Evolutionary conservation across 2,113 vertebrate genomes (phyloP), one percentile per base, ranked within the genome.

Genomic region (Scortum barcoo): DNA sequence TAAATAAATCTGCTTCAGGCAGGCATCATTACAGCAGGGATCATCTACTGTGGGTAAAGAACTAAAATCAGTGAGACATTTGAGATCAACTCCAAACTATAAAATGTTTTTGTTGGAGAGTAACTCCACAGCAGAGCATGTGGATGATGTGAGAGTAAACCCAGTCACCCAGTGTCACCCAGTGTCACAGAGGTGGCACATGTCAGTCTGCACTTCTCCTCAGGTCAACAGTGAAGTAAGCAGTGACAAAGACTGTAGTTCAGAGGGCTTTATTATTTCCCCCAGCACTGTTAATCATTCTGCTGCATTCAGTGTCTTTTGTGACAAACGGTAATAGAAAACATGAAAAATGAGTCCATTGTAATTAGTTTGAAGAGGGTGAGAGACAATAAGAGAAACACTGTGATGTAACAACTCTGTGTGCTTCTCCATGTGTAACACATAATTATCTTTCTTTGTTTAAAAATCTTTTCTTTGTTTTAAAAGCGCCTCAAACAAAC

Each of bases 221-320:
- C 30, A 14, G 46, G 28, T 12, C 30, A 30, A 57, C 38, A 28
- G n/a, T 13, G n/a, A 57, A 44, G 69, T 30, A 42, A 30, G 26
- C 33, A 19, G 51, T 26, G 51, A 42, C 3, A 5, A 0, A 42
- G 11, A 58, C 36, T 46, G 38, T 26, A 13, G 57, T 12, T 28
- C 71, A 73, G 26, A 50, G 7, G 26, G 33, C 38, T 65, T 63
- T 30, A 24, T 72, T 60, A 46, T 28, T 28, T 79, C 36, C 30
- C 69, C 56, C 5, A 1, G 19, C 13, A 1, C 58, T 26, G 44
- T 12, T 57, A 57, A 30, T 40, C 20, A 38, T 54, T 46, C 51
- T 58, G 58, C 24, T 53, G 14, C 70, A 68, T 38, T 73, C n/a
- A 50, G 7, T 50, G 60, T 46, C 26, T 48, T 60, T 85, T 70